A percentile compares a stretch with the other conserved stretches of the same genome.
Conservation (phyloP, 2,888 invertebrate species). For the Dryadula phaetusa region DNA sequence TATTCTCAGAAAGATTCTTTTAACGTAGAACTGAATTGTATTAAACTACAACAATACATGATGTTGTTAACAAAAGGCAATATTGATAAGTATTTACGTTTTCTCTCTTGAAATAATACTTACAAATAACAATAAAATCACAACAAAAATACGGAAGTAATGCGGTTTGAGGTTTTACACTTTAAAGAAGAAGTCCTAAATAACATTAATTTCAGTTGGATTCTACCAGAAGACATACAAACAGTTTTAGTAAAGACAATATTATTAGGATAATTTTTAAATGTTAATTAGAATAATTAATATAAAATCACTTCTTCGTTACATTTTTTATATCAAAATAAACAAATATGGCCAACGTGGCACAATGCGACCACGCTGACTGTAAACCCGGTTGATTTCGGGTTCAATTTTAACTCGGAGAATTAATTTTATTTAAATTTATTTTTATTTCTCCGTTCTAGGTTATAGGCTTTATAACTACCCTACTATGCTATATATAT, state of each 20-base stretch:
- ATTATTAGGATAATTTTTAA: too few relatives aligned
- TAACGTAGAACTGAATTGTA: constrained; percentile 31
- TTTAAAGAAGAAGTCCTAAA: constrained; percentile 50
- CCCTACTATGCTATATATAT: too few relatives aligned
- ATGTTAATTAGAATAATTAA: too few relatives aligned
- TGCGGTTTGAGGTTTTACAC: constrained; percentile 68
- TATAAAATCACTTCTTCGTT: too few relatives aligned
- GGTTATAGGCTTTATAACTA: too few relatives aligned
- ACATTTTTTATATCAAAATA: too few relatives aligned
- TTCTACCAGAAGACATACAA: background rate
- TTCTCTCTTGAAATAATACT: constrained; percentile 30
- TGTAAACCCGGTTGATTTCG: too few relatives aligned
- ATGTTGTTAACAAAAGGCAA: constrained; percentile 36
- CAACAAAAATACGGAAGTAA: constrained; percentile 66
- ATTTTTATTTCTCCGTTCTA: too few relatives aligned
- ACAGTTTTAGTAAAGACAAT: background rate
- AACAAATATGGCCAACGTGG: too few relatives aligned
- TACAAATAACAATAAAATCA: constrained; percentile 63
- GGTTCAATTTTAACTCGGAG: too few relatives aligned
- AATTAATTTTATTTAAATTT: too few relatives aligned
- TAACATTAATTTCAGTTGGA: constrained; percentile 10
- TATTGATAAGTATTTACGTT: constrained; percentile 38
- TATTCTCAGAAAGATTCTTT: constrained; percentile 30
- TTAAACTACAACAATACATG: constrained; percentile 26
- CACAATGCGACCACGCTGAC: too few relatives aligned